A percentile compares a stretch with the other conserved stretches of the same genome.
These are phyloP conservation scores for Sorex maritimensis DNA, from an alignment of 2,797 vertebrate genomes.

Conservation along the genomic window DNA sequence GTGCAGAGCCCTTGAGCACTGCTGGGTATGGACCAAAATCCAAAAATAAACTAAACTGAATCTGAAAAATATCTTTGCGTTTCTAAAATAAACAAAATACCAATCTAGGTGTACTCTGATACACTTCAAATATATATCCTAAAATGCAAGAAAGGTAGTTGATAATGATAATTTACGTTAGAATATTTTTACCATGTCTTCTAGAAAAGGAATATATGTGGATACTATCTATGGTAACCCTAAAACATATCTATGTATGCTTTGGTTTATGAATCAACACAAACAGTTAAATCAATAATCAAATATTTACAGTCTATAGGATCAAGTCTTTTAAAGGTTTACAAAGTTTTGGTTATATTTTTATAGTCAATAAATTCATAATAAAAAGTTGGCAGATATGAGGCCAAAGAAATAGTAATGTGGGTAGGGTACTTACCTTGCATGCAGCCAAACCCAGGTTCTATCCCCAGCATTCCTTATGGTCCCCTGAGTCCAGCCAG, in stretches of 20 bases:
- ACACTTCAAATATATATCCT: constrained; percentile 32
- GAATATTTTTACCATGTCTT: constrained; percentile 26
- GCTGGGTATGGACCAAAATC: too few relatives aligned
- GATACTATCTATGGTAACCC: background rate
- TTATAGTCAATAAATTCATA: constrained; percentile 34
- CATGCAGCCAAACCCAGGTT: too few relatives aligned
- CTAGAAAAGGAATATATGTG: constrained; percentile 30
- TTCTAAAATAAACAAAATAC: constrained; percentile 60
- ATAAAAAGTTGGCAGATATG: too few relatives aligned
- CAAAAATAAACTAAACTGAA: constrained; percentile 20
- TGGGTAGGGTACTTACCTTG: too few relatives aligned
- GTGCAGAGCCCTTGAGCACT: too few relatives aligned
- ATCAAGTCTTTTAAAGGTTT: constrained; percentile 30
- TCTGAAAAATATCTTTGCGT: constrained; percentile 41
- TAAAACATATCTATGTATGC: background rate
- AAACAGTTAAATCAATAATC: constrained; percentile 55
- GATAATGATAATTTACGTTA: constrained; percentile 22
- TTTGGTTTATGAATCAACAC: constrained; percentile 25
- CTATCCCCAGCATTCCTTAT: too few relatives aligned
- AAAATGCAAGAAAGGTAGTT: constrained; percentile 26
- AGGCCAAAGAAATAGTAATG: too few relatives aligned
- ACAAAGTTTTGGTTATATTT: constrained; percentile 45
- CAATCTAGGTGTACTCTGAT: constrained; percentile 1
- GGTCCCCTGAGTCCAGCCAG: too few relatives aligned
- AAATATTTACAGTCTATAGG: constrained; percentile 52